A percentile compares a stretch with the other conserved stretches of the same genome.
Evolutionary conservation across 2,888 invertebrate species (phyloP).

Genomic region (Andrena flavipes): DNA sequence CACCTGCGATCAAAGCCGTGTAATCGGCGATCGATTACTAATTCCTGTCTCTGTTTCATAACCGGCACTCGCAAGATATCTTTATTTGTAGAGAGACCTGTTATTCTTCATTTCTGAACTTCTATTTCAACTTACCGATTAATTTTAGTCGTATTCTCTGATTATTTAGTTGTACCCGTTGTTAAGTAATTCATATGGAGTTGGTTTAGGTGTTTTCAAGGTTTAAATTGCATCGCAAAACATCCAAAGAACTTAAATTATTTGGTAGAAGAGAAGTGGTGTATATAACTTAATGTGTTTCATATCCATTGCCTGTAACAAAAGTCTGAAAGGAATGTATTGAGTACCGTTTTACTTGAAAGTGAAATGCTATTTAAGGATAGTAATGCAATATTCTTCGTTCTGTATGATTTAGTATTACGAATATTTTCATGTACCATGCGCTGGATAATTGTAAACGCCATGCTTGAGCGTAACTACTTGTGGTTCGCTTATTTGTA

Average conservation of each 20-base stretch:
- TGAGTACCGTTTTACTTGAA: not conserved
- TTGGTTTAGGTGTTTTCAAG: not conserved
- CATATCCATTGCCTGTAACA: not conserved
- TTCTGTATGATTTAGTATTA: not conserved
- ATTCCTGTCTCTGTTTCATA: not conserved
- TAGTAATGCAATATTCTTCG: not conserved
- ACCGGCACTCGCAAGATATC: too few species aligned
- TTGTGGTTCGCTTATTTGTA: not conserved
- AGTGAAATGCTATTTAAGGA: not conserved
- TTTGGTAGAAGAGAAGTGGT: not conserved
- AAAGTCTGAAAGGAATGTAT: not conserved
- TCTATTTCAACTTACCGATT: not conserved
- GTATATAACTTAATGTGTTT: not conserved
- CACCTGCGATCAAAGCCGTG: constrained; percentile 70
- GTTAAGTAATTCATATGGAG: constrained; percentile 4
- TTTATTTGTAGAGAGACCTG: not conserved
- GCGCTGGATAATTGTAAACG: not conserved
- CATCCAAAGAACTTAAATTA: not conserved
- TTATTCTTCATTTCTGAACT: not conserved
- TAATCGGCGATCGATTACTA: constrained; percentile 36
- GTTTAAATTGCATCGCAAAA: not conserved
- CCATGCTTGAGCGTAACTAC: not conserved
- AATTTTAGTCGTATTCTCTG: not conserved
- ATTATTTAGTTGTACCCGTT: not conserved
- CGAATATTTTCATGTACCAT: not conserved